Conservation (phyloP, 2,888 invertebrate species). For the Meta bourneti region DNA sequence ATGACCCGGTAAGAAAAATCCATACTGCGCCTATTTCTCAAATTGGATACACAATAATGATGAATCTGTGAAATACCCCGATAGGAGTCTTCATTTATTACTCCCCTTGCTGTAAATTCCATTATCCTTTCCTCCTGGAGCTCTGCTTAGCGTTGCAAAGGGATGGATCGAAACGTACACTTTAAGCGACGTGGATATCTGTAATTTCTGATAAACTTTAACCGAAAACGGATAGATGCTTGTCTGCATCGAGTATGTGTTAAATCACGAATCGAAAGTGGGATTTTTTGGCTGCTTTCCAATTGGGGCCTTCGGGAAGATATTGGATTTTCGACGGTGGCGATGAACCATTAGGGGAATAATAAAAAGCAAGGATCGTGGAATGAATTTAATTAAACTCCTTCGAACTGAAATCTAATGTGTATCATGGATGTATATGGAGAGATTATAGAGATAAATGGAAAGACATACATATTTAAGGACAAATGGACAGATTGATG, state of each 20-base stretch:
- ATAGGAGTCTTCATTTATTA: slow-evolving; percentile 37
- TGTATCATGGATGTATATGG: too few relatives aligned
- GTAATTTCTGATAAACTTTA: slow-evolving; percentile 60
- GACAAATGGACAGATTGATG: too few relatives aligned
- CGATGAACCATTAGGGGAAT: background rate
- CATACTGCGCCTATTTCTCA: slow-evolving; percentile 5
- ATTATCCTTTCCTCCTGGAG: slow-evolving; percentile 11
- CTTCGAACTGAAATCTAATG: too few relatives aligned
- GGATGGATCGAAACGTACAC: slow-evolving; percentile 37
- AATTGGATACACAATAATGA: background rate
- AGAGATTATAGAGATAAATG: too few relatives aligned
- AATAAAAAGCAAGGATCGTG: too few relatives aligned
- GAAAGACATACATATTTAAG: too few relatives aligned
- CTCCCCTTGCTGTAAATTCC: slow-evolving; percentile 10
- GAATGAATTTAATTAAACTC: too few relatives aligned
- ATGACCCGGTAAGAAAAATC: slow-evolving; percentile 3
- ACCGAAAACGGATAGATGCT: slow-evolving; percentile 37
- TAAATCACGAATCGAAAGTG: slow-evolving; percentile 46
- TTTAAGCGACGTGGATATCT: slow-evolving; percentile 29
- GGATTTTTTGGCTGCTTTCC: slow-evolving; percentile 30
- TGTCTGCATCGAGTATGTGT: background rate
- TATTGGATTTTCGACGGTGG: background rate
- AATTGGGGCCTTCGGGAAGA: background rate
- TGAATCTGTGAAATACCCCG: slow-evolving; percentile 38
- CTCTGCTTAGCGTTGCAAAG: slow-evolving; percentile 19